Conservation (phyloP, 2,113 vertebrate species). For the Myocastor coypus region DNA sequence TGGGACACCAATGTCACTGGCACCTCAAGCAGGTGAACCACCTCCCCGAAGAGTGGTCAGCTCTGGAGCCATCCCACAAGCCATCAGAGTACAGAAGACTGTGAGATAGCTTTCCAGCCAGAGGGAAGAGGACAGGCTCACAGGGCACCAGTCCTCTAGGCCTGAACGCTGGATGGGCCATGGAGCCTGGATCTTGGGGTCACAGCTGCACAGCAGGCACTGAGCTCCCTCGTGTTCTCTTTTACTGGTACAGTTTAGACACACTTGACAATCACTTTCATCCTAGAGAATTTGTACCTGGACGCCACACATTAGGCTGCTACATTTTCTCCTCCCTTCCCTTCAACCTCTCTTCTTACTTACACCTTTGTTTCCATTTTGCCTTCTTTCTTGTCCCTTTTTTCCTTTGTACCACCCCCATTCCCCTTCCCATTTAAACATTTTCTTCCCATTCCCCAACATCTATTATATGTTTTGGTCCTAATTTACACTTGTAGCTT, state of each 20-base stretch:
- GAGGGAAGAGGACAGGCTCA: too few relatives aligned
- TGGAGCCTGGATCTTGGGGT: rapidly evolving
- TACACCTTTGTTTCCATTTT: neutral
- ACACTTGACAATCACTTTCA: neutral
- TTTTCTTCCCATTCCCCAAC: neutral
- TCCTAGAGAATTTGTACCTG: neutral
- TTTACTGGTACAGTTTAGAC: too few relatives aligned
- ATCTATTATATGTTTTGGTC: neutral
- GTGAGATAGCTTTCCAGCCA: neutral
- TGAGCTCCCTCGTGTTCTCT: too few relatives aligned
- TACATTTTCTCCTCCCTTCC: neutral
- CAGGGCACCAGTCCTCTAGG: neutral
- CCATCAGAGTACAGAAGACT: neutral
- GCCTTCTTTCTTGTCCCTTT: neutral
- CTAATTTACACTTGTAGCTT: neutral
- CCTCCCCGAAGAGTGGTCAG: constrained; percentile 65
- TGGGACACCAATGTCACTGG: constrained; percentile 75
- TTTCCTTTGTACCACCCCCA: neutral
- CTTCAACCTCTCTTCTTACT: neutral
- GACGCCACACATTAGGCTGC: neutral
- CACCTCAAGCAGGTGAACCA: constrained; percentile 33
- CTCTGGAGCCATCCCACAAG: constrained; percentile 54
- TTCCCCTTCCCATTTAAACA: neutral
- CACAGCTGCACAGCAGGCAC: neutral
- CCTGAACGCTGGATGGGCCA: rapidly evolving